phyloP scores from a whole-genome alignment of 2,888 invertebrate species.

The Catocala fraxini region DNA sequence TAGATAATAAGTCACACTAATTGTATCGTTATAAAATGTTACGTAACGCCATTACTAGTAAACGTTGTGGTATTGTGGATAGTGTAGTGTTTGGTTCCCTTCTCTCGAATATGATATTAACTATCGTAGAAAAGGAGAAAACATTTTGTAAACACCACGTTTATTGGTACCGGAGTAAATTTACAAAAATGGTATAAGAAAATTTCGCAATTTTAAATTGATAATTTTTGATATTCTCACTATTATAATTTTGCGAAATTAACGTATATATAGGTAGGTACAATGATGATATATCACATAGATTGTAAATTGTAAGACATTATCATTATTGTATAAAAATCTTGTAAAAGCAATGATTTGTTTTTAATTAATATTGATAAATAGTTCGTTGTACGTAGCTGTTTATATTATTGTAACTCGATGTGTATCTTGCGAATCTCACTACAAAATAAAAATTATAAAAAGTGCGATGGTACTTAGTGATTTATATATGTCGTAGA shows the following conservation, averaged over 20 bases:
- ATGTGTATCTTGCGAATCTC: constrained; percentile 38
- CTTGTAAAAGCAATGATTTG: constrained; percentile 38
- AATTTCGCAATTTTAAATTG: constrained; percentile 27
- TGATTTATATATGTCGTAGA: constrained; percentile 13
- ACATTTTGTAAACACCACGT: no score
- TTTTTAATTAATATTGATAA: constrained; percentile 37
- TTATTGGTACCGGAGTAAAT: no score
- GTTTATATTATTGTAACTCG: constrained; percentile 27
- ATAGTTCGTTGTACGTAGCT: constrained; percentile 45
- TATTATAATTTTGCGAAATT: constrained; percentile 33
- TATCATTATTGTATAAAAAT: constrained; percentile 49
- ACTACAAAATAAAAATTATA: constrained; percentile 13
- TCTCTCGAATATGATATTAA: no score
- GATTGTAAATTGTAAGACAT: constrained; percentile 46
- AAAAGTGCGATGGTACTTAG: constrained; percentile 19
- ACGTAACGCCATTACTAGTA: neutral
- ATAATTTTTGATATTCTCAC: neutral
- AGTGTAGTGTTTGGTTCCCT: no score
- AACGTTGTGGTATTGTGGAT: no score
- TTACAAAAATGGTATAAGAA: no score
- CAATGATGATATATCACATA: constrained; percentile 49
- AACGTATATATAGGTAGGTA: constrained; percentile 20
- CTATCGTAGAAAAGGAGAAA: no score
- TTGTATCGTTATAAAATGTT: constrained; percentile 15
- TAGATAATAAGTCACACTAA: constrained; percentile 37